Evolutionary conservation across 1,140 invertebrate species (phyloP), one percentile per base, ranked within the genome.

Genomic region (Drosophila orosa): DNA sequence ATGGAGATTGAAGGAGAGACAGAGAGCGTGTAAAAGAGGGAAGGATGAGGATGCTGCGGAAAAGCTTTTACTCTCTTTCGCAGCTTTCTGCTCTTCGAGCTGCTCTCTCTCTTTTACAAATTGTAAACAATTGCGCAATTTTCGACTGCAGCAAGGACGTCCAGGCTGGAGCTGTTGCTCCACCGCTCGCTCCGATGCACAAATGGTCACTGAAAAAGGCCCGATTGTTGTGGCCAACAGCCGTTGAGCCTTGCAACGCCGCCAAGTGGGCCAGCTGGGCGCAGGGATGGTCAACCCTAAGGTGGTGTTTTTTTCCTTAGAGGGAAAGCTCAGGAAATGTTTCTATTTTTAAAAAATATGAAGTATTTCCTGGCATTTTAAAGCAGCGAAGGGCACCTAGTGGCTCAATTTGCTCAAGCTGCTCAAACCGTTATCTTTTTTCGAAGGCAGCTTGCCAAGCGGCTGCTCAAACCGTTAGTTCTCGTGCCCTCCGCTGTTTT

Each of bases 81-180:
- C 56, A 62, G 35, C 54, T 61, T 69, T 67, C 9, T 74, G 56
- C 68, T 69, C 71, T 59, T 48, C 42, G 12, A 29, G 48, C 31
- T 55, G 45, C 13, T 57, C 35, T n/a, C 73, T 52, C 47, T 67
- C 65, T 48, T 40, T 44, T 47, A 25, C 19, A 47, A 33, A 29
- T 65, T 78, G 59, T 57, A 44, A 71, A 71, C 52, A 71, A 72
- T 86, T 86, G 82, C 82, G 82, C 82, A 87, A 86, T 78, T 75
- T 61, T 24, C n/a, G 48, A 55, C 37, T 67, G 71, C 80, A 75
- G 54, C 39, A 59, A 24, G 37, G 58, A 50, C 47, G 54, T 31
- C 44, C 39, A 62, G 22, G 50, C 65, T 73, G 57, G 71, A 65
- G 77, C 76, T 60, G 47, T 45, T 62, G 74, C 31, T 61, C 52